Percentiles rank a stretch among this genome's conserved stretches.
Conservation (phyloP, 2,113 vertebrate species). For the Spea bombifrons region DNA sequence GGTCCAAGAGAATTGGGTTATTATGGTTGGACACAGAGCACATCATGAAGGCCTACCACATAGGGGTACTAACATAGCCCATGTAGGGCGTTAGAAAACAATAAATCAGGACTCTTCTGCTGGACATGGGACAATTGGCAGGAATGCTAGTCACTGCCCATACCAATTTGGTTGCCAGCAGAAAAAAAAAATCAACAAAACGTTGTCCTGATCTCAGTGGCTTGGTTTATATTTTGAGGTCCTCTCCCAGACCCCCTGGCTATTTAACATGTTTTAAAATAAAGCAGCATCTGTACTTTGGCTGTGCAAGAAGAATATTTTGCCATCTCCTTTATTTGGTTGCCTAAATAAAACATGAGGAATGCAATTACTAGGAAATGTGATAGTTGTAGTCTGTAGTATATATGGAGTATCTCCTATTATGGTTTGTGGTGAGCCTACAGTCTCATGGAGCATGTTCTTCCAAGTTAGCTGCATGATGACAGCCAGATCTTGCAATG, state of each 20-base stretch:
- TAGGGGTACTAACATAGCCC: no score
- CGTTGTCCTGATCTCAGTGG: neutral
- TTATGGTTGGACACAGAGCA: no score
- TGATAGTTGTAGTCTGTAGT: slow-evolving; percentile 10
- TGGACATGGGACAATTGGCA: no score
- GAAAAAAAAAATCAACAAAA: no score
- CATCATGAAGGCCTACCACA: no score
- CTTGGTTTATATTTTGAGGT: slow-evolving; percentile 6
- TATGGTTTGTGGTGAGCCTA: slow-evolving; percentile 38
- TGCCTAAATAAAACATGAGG: slow-evolving; percentile 33
- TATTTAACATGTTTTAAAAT: neutral
- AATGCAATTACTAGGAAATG: slow-evolving; percentile 31
- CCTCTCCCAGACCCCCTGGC: neutral
- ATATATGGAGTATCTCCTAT: slow-evolving; percentile 39
- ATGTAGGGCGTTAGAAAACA: no score
- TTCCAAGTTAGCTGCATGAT: slow-evolving; percentile 30
- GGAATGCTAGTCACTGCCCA: no score
- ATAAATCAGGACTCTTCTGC: no score
- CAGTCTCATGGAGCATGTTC: slow-evolving; percentile 31
- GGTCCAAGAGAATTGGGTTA: no score
- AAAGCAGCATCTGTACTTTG: slow-evolving; percentile 22
- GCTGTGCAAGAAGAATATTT: slow-evolving; percentile 9
- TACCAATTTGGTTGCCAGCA: no score
- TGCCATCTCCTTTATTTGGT: slow-evolving; percentile 27
- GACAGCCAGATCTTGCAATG: slow-evolving; percentile 42